Evolutionary conservation across 2,113 vertebrate genomes (phyloP).

Genomic region (Eolophus roseicapilla): DNA sequence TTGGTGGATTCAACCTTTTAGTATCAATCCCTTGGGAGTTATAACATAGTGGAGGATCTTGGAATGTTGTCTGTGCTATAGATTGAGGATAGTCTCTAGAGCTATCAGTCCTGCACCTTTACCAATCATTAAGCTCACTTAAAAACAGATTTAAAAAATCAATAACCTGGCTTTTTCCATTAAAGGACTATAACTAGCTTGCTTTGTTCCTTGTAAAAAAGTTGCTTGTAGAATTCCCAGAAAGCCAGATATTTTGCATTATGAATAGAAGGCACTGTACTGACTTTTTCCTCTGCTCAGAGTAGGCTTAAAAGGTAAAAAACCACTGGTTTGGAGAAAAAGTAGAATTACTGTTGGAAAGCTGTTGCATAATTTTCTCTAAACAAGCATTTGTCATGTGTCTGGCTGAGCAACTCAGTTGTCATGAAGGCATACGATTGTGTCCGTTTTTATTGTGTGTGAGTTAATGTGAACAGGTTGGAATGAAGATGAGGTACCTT

Average conservation of each 20-base stretch:
- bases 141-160: slow-evolving; percentile 43
- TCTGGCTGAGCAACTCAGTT: background rate
- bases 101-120: slow-evolving; percentile 20
- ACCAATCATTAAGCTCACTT: slow-evolving; percentile 15
- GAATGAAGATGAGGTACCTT: background rate
- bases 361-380: background rate
- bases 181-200: background rate
- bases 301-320: background rate
- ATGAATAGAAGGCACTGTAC: background rate
- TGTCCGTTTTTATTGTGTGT: accelerated
- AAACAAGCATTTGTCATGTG: background rate
- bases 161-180: background rate
- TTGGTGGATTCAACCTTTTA: background rate
- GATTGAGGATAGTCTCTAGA: background rate
- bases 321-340: background rate
- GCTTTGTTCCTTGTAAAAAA: background rate
- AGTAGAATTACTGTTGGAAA: background rate
- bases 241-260: background rate
- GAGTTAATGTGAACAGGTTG: background rate
- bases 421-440: background rate
- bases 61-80: background rate
- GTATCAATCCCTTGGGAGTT: background rate
- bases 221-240: background rate
- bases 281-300: background rate
- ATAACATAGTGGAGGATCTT: background rate